phyloP scores from a whole-genome alignment of 2,797 vertebrate species.

The Bufotes viridis region DNA sequence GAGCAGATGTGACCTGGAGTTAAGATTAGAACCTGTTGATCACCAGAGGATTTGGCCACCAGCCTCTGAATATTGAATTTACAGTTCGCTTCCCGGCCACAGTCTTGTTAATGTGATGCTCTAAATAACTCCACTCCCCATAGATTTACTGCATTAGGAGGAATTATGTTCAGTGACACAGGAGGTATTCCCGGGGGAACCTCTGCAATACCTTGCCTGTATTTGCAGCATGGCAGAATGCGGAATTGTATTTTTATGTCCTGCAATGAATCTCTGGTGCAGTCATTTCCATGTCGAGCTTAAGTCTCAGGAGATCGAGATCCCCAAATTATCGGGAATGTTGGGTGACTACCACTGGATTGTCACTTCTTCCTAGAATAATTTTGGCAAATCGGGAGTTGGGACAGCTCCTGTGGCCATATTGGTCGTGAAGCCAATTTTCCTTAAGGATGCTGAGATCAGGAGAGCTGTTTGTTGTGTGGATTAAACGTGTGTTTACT shows the following conservation, averaged over 20 bases:
- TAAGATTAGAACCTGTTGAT: slow-evolving; percentile 27
- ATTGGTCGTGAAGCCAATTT: no score
- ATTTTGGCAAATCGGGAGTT: no score
- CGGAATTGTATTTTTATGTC: background rate
- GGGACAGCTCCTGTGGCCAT: no score
- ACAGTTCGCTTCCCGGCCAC: background rate
- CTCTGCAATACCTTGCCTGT: slow-evolving; percentile 28
- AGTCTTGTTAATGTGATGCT: slow-evolving; percentile 17
- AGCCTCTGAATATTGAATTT: slow-evolving; percentile 42
- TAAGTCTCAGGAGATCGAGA: background rate
- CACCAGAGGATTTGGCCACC: slow-evolving; percentile 36
- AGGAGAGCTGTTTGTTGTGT: no score
- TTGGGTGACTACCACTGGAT: background rate
- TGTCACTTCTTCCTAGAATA: no score
- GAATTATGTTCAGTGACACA: slow-evolving; percentile 1
- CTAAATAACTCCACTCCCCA: slow-evolving; percentile 22
- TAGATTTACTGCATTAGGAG: slow-evolving; percentile 21
- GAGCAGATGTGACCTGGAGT: slow-evolving; percentile 1
- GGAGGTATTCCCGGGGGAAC: background rate
- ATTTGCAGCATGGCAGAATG: slow-evolving; percentile 21
- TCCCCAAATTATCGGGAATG: background rate
- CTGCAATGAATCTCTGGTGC: background rate
- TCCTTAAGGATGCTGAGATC: no score
- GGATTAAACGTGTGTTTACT: no score
- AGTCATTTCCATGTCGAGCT: background rate